These are phyloP conservation scores for Ellobius talpinus DNA, from an alignment of 2,113 vertebrate genomes.

Conservation along the genomic window DNA sequence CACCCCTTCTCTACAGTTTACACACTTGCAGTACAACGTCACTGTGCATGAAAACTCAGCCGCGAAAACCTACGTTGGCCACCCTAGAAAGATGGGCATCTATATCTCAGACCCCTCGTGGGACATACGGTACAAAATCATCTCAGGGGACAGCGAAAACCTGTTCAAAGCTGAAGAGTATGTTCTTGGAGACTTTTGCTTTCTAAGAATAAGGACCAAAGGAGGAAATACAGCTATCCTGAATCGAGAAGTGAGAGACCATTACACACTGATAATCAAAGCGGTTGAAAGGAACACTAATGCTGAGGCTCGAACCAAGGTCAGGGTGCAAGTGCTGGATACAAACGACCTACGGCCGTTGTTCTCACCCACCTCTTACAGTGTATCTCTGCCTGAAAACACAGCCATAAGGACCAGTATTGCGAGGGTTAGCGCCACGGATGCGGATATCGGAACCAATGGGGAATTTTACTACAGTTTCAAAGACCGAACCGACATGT, in stretches of 20 bases:
- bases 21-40: constrained; percentile 93
- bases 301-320: constrained; percentile 90
- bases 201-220: constrained; percentile 99
- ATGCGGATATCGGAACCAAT: constrained; percentile 98
- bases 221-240: constrained; percentile 98
- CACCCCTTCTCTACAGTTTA: constrained; percentile 89
- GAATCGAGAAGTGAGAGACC: constrained; percentile 97
- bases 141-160: constrained; percentile 98
- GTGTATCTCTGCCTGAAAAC: constrained; percentile 95
- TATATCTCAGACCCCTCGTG: constrained; percentile 91
- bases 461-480: constrained; percentile 99
- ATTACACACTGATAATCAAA: constrained; percentile 94
- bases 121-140: constrained; percentile 98
- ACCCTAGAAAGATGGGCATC: constrained; percentile 97
- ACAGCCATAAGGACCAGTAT: constrained; percentile 95
- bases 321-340: constrained; percentile 96
- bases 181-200: constrained; percentile 96
- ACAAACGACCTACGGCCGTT: constrained; percentile 97
- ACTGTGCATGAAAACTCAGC: constrained; percentile 99
- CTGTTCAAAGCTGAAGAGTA: constrained; percentile 99
- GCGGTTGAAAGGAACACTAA: constrained; percentile 93
- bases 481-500: constrained; percentile 96
- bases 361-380: constrained; percentile 98
- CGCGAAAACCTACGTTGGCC: constrained; percentile 96
- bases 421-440: constrained; percentile 95